Conservation (phyloP, 2,113 vertebrate genomes). For the Oreochromis niloticus region DNA sequence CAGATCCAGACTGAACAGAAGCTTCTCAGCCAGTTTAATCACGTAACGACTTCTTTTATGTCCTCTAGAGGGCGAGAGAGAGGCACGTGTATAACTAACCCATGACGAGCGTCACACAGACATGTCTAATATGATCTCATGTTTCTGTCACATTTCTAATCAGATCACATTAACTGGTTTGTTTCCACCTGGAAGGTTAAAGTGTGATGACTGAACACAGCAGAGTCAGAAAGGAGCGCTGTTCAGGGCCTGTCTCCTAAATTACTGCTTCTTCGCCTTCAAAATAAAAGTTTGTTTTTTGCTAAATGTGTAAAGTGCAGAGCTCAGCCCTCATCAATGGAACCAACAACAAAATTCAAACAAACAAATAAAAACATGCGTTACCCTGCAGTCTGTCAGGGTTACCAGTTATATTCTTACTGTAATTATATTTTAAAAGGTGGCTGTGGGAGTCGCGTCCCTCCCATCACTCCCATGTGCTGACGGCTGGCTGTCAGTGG, state of each 20-base stretch:
- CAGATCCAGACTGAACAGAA: neutral
- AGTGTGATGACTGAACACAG: neutral
- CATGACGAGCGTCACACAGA: neutral
- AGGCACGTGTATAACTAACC: neutral
- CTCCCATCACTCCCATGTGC: neutral
- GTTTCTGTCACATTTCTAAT: neutral
- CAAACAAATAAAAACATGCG: neutral
- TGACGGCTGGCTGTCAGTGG: neutral
- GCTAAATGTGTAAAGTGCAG: neutral
- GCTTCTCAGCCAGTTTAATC: neutral
- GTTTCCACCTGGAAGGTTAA: neutral
- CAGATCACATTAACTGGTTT: neutral
- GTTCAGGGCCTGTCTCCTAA: neutral
- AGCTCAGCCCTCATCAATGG: neutral
- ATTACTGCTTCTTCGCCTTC: neutral
- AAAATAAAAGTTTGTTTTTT: neutral
- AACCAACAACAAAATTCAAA: no score
- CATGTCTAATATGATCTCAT: neutral
- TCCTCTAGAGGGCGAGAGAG: neutral
- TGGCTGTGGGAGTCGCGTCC: fast-evolving
- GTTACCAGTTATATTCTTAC: no score
- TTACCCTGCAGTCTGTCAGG: no score
- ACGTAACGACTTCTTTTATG: fast-evolving
- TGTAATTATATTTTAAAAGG: no score
- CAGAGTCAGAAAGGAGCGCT: no score